Evolutionary conservation across 2,797 vertebrate genomes (phyloP), one percentile per base, ranked within the genome.

Genomic region (Gila robusta): DNA sequence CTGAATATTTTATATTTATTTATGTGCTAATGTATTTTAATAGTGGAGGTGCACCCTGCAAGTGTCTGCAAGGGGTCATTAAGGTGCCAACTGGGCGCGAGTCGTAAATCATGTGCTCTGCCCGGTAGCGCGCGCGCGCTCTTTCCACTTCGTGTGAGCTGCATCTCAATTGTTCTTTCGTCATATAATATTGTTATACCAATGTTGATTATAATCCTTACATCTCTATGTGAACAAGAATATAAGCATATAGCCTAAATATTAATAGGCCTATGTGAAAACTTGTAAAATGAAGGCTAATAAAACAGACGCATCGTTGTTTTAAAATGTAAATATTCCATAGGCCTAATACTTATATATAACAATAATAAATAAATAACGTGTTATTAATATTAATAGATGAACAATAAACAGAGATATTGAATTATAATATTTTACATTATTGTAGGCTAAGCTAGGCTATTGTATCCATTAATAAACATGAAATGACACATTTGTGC

Each of bases 21-120:
- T 19, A 76, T 26, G 14, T 39, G 41, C 21, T 12, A 12, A 49
- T 66, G 28, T 74, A 8, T 37, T 64, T 64, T 37, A 49, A 49
- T 64, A 37, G 21, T 37, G 47, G 44, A 69, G 5, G 10, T 69
- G 44, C 35, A 35, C 3, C 35, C 0, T 35, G 35, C 73, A 84
- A 64, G 62, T 78, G 73, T 78, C 47, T 70, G 73, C 47, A 32
- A 28, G 19, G 17, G 64, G 6, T 69, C 82, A 16, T 77, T 67
- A 39, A 52, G 39, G 37, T 62, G 28, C 10, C 12, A 28, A 64
- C 26, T 2, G 41, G 2, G 72, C 72, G 72, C 72, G 28, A 12
- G 62, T 44, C 16, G 11, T 76, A 49, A 76, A 76, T 84, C 59
- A 67, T 9, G 71, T 62, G 82, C 21, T 28, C 66, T 12, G 28